Base-by-base conservation (phyloP, 2,888 invertebrate genomes). In the Ormyrus pomaceus region DNA sequence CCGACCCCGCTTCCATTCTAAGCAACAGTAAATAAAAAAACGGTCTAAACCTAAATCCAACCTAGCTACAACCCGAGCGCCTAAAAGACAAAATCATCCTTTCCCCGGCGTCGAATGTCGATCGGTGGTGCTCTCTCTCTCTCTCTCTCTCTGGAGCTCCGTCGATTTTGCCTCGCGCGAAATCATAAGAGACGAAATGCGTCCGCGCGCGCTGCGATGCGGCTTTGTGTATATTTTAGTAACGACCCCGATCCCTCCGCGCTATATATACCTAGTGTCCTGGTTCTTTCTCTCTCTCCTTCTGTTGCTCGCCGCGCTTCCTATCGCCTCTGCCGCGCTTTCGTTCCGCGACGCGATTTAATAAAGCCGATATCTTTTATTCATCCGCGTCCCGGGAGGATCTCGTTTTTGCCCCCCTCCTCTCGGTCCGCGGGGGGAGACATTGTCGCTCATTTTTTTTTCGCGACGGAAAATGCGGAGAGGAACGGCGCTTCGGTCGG, bases 221-320 rank as follows among this genome's bases (percentile, higher is more conserved):
- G 83, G 87, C 89, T 89, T 88, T 84, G 87, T 84, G 88, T 90
- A 89, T 90, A 90, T 90, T 90, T 90, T 90, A 87, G 90, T 90
- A 90, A 85, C 90, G 90, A 90, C 90, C 90, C 89, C 90, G 87
- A 89, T 90, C 87, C 85, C 87, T 87, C 87, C 82, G 83, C 82
- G 86, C 88, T 89, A 89, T 89, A 89, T 90, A 89, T 90, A 89
- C 87, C 88, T 86, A 83, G 85, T 87, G 90, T 88, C 89, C 90
- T 87, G 90, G 87, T 90, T 90, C 87, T 87, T 84, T 85, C 86
- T 19, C 19, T 19, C 19, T 19, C 19, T 19, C 19, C 19, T 19
- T 19, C 19, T 19, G 84, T 79, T 77, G 84, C 84, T 85, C 83
- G 69, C 69, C 13, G 55, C 13, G 59, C 86, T 19, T 88, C 84